A percentile compares a stretch with the other conserved stretches of the same genome.
Conservation (phyloP, 64 coral and sea anemone species). For the Montipora sp. region DNA sequence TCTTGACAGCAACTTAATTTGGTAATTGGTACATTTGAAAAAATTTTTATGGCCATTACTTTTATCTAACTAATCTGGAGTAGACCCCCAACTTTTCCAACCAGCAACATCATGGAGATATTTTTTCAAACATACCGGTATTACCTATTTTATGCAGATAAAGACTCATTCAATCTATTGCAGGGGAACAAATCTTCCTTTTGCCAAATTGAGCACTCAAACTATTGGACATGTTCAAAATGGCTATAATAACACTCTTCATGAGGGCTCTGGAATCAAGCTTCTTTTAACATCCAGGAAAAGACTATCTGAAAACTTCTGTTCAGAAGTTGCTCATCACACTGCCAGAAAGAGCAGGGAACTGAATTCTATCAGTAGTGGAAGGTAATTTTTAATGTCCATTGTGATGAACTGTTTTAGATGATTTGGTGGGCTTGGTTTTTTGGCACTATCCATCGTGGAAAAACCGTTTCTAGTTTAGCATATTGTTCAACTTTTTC, state of each 20-base stretch:
- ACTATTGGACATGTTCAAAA: not conserved
- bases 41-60: no score
- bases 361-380: not conserved
- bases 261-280: conserved; percentile 15
- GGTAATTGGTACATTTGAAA: not conserved
- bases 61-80: no score
- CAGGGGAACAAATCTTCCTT: not conserved
- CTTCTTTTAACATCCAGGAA: conserved; percentile 15
- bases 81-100: no score
- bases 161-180: not conserved
- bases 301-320: not conserved
- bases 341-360: conserved; percentile 1
- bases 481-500: no score
- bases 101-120: no score
- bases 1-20: conserved; percentile 59
- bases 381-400: conserved; percentile 5
- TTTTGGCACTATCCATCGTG: no score
- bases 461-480: no score
- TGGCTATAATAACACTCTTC: not conserved
- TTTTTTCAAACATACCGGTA: no score
- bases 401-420: not conserved
- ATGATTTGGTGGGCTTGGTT: not conserved
- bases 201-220: not conserved
- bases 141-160: no score
- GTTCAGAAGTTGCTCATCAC: not conserved